Percentiles rank a stretch among this genome's conserved stretches.
These are phyloP conservation scores for Synchiropus splendidus DNA, from an alignment of 2,113 vertebrate species.

Conservation along the genomic window DNA sequence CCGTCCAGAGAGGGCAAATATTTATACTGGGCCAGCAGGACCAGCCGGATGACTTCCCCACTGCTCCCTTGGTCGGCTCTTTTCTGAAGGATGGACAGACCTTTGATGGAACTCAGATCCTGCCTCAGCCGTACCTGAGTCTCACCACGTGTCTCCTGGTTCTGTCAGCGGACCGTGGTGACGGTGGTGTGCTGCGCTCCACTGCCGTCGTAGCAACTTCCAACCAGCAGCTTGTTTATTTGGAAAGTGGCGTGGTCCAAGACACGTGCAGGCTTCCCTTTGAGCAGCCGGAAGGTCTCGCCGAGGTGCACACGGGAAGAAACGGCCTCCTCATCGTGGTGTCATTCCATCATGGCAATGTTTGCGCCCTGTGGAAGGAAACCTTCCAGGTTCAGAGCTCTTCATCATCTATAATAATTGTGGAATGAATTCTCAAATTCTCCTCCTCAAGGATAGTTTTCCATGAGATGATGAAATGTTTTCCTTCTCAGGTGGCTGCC, in stretches of 20 bases:
- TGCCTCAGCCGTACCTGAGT: constrained; percentile 76
- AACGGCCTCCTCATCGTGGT: constrained; percentile 67
- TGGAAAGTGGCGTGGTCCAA: constrained; percentile 73
- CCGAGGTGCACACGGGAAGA: constrained; percentile 57
- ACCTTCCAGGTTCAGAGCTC: constrained; percentile 73
- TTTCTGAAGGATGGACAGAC: constrained; percentile 57
- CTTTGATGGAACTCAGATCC: constrained; percentile 54
- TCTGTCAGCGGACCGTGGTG: constrained; percentile 45
- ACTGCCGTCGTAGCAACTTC: constrained; percentile 68
- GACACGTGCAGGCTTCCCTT: constrained; percentile 78
- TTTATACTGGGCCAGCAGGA: constrained; percentile 68
- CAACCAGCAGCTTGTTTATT: constrained; percentile 77
- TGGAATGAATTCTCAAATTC: too few relatives aligned
- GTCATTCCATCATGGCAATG: constrained; percentile 65
- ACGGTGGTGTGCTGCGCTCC: constrained; percentile 46
- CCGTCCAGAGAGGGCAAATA: constrained; percentile 43
- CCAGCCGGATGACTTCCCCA: constrained; percentile 54
- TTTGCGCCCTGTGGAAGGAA: constrained; percentile 75
- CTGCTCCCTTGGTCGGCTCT: constrained; percentile 63
- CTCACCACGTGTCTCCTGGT: constrained; percentile 66
- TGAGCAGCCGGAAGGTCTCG: constrained; percentile 65
- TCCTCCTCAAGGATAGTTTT: too few relatives aligned
- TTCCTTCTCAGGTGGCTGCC: constrained; percentile 68
- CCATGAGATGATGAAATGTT: too few relatives aligned
- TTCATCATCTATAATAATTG: background rate